phyloP scores from a whole-genome alignment of 2,797 vertebrate species.

The Arremon brunneinucha region DNA sequence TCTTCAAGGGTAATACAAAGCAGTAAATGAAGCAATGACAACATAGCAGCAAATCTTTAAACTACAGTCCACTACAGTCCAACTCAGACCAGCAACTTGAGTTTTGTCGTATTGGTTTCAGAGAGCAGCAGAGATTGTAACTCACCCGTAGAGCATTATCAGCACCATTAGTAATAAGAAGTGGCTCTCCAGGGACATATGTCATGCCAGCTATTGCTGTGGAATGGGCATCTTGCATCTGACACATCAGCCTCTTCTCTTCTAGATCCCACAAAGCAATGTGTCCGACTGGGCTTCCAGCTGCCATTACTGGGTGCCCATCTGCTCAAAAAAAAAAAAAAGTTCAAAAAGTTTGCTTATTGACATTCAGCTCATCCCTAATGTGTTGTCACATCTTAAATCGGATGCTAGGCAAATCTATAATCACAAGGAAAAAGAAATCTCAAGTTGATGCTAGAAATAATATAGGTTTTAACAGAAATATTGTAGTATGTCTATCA shows the following conservation, averaged over 20 bases:
- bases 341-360: not conserved
- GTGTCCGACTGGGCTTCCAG: slow-evolving; percentile 90
- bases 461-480: not conserved
- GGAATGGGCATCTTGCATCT: slow-evolving; percentile 88
- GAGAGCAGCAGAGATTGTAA: not conserved
- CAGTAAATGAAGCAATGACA: not conserved
- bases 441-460: not conserved
- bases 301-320: slow-evolving; percentile 89
- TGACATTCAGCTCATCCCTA: not conserved
- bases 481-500: not conserved
- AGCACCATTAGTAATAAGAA: slow-evolving; percentile 89
- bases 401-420: not conserved
- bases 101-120: not conserved
- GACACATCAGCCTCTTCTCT: slow-evolving; percentile 84
- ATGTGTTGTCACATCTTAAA: not conserved
- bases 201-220: slow-evolving; percentile 87
- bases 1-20: not conserved
- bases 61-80: not conserved
- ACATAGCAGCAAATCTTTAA: not conserved
- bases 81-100: not conserved
- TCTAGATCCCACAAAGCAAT: slow-evolving; percentile 94
- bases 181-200: slow-evolving; percentile 89
- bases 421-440: not conserved
- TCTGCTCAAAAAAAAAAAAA: slow-evolving; percentile 72
- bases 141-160: slow-evolving; percentile 91